Evolutionary conservation across 1,140 invertebrate genomes (phyloP).

Genomic region (Anagrus nilaparvatae): DNA sequence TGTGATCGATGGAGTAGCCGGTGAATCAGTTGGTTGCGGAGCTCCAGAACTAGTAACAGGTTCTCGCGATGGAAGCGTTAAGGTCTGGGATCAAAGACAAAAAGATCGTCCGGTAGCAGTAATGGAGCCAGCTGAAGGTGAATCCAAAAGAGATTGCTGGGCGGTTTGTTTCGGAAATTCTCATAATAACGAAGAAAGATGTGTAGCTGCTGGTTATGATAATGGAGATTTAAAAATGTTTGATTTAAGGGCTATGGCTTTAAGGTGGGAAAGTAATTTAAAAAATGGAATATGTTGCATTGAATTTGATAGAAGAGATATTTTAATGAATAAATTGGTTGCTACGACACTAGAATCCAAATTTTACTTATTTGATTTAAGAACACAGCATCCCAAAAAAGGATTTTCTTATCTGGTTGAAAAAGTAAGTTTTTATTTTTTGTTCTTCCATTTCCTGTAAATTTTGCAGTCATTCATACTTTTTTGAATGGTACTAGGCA

Average conservation of each 20-base stretch:
- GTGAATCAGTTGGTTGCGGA: constrained; percentile 69
- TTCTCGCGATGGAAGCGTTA: constrained; percentile 86
- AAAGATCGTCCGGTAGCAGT: constrained; percentile 78
- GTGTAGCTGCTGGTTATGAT: constrained; percentile 86
- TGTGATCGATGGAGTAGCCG: constrained; percentile 86
- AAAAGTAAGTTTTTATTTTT: constrained; percentile 54
- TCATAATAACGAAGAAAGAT: constrained; percentile 72
- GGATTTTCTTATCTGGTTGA: constrained; percentile 73
- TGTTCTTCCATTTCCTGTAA: no score
- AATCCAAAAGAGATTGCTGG: constrained; percentile 72
- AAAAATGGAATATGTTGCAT: constrained; percentile 87
- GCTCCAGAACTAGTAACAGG: constrained; percentile 92
- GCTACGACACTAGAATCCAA: constrained; percentile 89
- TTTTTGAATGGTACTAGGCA: no score
- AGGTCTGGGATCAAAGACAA: constrained; percentile 85
- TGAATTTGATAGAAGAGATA: constrained; percentile 91
- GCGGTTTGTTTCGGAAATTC: constrained; percentile 80
- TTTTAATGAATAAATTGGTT: constrained; percentile 90
- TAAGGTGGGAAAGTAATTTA: constrained; percentile 85
- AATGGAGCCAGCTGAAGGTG: constrained; percentile 65
- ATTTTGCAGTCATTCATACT: no score
- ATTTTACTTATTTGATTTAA: constrained; percentile 80
- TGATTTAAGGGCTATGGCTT: constrained; percentile 73
- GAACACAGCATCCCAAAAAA: constrained; percentile 77
- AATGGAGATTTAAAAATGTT: constrained; percentile 96